Evolutionary conservation across 2,113 vertebrate species (phyloP), one percentile per base, ranked within the genome.

Genomic region (Phasianus colchicus): DNA sequence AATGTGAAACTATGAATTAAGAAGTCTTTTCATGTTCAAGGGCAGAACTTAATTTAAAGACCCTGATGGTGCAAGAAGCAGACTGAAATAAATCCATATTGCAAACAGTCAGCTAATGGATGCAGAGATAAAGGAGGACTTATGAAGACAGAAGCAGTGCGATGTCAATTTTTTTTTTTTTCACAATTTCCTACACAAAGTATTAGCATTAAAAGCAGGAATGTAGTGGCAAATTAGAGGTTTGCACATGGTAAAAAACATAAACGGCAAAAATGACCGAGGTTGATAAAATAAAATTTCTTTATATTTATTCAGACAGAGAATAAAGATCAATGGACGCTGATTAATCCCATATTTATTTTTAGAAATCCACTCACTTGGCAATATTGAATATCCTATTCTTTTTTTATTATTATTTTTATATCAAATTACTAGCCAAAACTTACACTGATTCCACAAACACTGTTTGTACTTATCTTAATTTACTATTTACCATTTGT

Each of bases 1-100:
- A 92, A 96, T 91, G 32, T 57, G 61, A 82, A 96, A 87, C 71
- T 84, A 69, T 2, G 42, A 90, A 95, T 95, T 96, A 96, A 90
- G 76, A 75, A 82, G 47, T 65, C 88, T 94, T 96, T 95, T 95
- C 85, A 95, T 95, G 89, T 84, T 82, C 40, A 77, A 69, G 69
- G 70, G 66, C 63, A 94, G 90, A 93, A 86, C 85, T 94, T 89
- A 43, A 58, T 93, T 92, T 95, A 86, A 81, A 88, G 88, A 72
- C 73, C 80, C 88, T 57, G 83, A 72, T 88, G 73, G 86, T 82
- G n/a, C 79, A 83, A 91, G 80, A 95, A 69, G 42, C 47, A 90
- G 83, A 66, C 66, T 54, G 90, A 91, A 94, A 88, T 90, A 92
- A 96, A 88, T 92, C 69, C 79, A 88, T 34, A 83, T 71, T 80